phyloP scores from a whole-genome alignment of 2,888 invertebrate species.

The Drosophila heteroneura region DNA sequence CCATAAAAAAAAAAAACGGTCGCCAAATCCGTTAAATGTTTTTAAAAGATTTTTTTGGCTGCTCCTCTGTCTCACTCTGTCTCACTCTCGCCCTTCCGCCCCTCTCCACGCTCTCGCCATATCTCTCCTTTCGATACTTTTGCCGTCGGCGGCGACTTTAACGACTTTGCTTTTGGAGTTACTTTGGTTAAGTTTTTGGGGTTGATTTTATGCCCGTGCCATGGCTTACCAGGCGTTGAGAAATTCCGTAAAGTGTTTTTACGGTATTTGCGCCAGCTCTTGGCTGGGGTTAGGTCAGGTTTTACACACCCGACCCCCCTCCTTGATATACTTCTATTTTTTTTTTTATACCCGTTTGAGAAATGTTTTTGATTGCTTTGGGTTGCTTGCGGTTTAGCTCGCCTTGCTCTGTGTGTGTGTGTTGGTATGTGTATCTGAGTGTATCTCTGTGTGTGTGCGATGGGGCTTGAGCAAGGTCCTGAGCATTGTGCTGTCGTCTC shows the following conservation, averaged over 20 bases:
- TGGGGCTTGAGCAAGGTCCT: conserved; percentile 1
- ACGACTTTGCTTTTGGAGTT: conserved; percentile 61
- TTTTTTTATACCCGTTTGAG: conserved; percentile 51
- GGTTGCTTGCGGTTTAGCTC: conserved; percentile 66
- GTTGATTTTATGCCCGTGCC: conserved; percentile 78
- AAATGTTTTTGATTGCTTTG: conserved; percentile 76
- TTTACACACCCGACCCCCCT: conserved; percentile 14
- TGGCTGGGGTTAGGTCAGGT: conserved; percentile 71
- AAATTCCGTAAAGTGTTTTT: conserved; percentile 82
- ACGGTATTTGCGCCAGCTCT: conserved; percentile 72
- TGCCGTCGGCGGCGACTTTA: conserved; percentile 73
- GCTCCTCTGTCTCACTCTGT: neutral
- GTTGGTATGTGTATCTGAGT: neutral
- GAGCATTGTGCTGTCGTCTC: conserved; percentile 23
- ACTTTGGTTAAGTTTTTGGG: conserved; percentile 58
- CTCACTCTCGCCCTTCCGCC: neutral
- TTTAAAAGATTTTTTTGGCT: conserved; percentile 68
- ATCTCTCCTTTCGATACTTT: conserved; percentile 21
- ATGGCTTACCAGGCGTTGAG: conserved; percentile 79
- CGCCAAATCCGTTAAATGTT: conserved; percentile 76
- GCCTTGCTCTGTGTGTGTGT: conserved; percentile 1
- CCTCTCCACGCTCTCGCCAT: neutral
- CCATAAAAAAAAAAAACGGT: conserved; percentile 6
- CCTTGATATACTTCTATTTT: conserved; percentile 21
- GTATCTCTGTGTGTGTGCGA: neutral